Evolutionary conservation across 2,888 invertebrate genomes (phyloP), one percentile per base, ranked within the genome.

Genomic region (Agonopterix subpropinquella): DNA sequence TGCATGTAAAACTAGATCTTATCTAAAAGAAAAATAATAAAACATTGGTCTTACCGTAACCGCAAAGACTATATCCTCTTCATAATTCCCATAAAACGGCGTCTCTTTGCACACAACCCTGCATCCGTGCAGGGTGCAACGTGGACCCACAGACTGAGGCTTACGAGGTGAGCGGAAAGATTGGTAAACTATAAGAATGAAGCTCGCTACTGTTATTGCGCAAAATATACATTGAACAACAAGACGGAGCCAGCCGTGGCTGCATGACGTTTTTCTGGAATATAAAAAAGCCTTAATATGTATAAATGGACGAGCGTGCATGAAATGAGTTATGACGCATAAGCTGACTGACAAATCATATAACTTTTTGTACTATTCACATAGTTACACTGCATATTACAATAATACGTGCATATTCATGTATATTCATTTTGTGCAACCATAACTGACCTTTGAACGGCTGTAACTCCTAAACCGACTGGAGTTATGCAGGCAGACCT

Each of bases 261-360:
- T 79, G 59, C 83, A 86, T 59, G 84, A 82, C 51, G 85, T 66
- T 13, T 74, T 77, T 49, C 87, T 87, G 55, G 11, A 55, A 55
- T 44, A 37, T 28, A 28, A 28, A 28, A 28, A 28, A 28, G 28
- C 28, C 28, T 28, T 28, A 28, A 28, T 5, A 28, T 18, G 3
- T 18, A 18, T 1, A 28, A 28, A 28, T 28, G 7, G 28, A 28
- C 28, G 28, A 28, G 28, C 28, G 1, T 28, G 5, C 28, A 28
- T 28, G 28, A 28, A 28, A 5, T 1, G 28, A 28, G 4, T 28
- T 5, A 28, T 28, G 28, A 28, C 28, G 13, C n/a, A n/a, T n/a
- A n/a, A n/a, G n/a, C n/a, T n/a, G n/a, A n/a, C n/a, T n/a, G n/a
- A n/a, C n/a, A n/a, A n/a, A n/a, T n/a, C n/a, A n/a, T n/a, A n/a